Evolutionary conservation across 2,797 vertebrate species (phyloP), one percentile per base, ranked within the genome.

Genomic region (Lophotriccus pileatus): DNA sequence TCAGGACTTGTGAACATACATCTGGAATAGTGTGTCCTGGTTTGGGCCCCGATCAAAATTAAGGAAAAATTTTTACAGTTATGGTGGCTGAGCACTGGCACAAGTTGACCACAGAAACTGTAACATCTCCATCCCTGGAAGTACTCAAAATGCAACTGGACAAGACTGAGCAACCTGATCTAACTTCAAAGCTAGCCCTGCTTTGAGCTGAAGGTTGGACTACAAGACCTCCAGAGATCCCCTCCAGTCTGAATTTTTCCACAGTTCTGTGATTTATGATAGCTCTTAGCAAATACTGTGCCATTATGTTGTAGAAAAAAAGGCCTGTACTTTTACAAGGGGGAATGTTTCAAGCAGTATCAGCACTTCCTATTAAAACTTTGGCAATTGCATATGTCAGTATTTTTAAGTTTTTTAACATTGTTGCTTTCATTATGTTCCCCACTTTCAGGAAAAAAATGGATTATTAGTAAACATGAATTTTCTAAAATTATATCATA

Each of bases 391-490:
- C 17, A 9, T 55, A 72, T 58, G 39, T 84, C 73, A 95, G 34
- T 87, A 67, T 79, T 95, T 90, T 79, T 27, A 1, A 94, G 20
- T 15, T n/a, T 69, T 91, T 93, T 90, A 76, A 59, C 43, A n/a
- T 68, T 66, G 10, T 46, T 87, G 20, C 17, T 87, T 94, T 93
- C 32, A 19, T 84, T 86, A 67, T 86, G 87, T 90, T 59, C 46
- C 59, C 24, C 73, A 5, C 25, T 88, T 94, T 82, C 32, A 84
- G 56, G 73, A 74, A 67, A 68, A 85, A 93, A 92, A 89, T 3
- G 67, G 16, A 56, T 89, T 92, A 79, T 95, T 90, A 91, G 93
- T 95, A 96, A 96, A 95, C 47, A 95, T 5, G 21, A 83, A 70
- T 86, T 94, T 95, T 93, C 77, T 84, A 60, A 87, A 79, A 49